Base-by-base conservation (phyloP, 2,888 invertebrate species). In the Dicyrtomina minuta region DNA sequence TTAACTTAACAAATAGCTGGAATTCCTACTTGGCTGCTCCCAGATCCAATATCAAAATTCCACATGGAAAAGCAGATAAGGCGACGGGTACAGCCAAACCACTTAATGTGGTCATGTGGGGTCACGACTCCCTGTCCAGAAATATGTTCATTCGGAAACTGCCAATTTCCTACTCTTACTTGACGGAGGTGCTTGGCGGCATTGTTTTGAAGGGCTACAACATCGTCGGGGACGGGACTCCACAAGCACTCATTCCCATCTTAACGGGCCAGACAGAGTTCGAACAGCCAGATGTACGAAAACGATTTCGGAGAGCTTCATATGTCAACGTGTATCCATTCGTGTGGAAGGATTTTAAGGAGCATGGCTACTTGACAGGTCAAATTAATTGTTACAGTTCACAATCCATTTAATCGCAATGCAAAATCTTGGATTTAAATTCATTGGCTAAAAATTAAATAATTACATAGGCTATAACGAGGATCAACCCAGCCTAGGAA, bases 401-500 rank as follows among this genome's bases (percentile, higher is more conserved):
- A n/a, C n/a, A n/a, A n/a, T n/a, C n/a, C n/a, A n/a, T n/a, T n/a
- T n/a, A n/a, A n/a, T n/a, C n/a, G n/a, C n/a, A n/a, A n/a, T n/a
- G n/a, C n/a, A n/a, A n/a, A n/a, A n/a, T n/a, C n/a, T n/a, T n/a
- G n/a, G n/a, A n/a, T n/a, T n/a, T n/a, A n/a, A n/a, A n/a, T n/a
- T n/a, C n/a, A n/a, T n/a, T n/a, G n/a, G n/a, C n/a, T n/a, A n/a
- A n/a, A n/a, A n/a, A n/a, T n/a, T n/a, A n/a, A n/a, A n/a, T n/a
- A n/a, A n/a, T 53, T 10, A 15, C 26, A 20, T 60, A 1, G 90
- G 90, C 0, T 96, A 90, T 81, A 90, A 90, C 78, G 96, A 97
- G 80, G 96, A 97, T 80, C 87, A 89, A 77, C 90, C 92, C 0
- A 84, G 86, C 79, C 87, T 90, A 26, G 95, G 95, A 0, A 93